Evolutionary conservation across 1,140 invertebrate species (phyloP).

Genomic region (Antheraea pernyi): DNA sequence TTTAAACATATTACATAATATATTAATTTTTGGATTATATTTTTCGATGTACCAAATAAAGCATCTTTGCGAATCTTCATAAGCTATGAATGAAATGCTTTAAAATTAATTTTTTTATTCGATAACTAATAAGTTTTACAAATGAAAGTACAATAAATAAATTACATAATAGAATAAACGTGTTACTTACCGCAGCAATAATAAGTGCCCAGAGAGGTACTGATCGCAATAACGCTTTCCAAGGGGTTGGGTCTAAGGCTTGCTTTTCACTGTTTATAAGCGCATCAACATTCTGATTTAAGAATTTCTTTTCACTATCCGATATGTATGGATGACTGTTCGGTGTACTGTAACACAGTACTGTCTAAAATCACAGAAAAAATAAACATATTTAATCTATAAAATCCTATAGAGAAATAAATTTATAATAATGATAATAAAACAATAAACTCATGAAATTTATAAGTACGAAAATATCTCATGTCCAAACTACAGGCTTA

Average conservation of each 20-base stretch:
- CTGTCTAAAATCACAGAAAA: conserved; percentile 66
- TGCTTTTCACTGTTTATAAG: conserved; percentile 49
- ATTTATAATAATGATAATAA: no score
- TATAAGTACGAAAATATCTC: no score
- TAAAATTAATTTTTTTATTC: no score
- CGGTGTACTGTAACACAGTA: conserved; percentile 79
- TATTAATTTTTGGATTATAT: no score
- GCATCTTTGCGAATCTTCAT: no score
- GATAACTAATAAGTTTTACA: no score
- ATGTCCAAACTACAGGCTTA: no score
- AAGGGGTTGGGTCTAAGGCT: conserved; percentile 78
- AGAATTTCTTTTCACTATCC: conserved; percentile 80
- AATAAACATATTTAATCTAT: background rate
- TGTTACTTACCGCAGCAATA: conserved; percentile 80
- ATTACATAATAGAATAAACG: background rate
- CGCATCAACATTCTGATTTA: conserved; percentile 71
- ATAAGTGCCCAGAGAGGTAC: conserved; percentile 83
- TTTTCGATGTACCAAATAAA: no score
- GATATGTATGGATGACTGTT: conserved; percentile 82
- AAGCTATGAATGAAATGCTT: no score
- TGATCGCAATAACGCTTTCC: conserved; percentile 83
- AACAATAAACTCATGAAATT: no score
- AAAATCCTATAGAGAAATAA: no score
- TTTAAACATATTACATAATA: no score
- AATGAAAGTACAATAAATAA: background rate